Conservation (phyloP, 2,113 vertebrate species). For the Coracopsis vasa region DNA sequence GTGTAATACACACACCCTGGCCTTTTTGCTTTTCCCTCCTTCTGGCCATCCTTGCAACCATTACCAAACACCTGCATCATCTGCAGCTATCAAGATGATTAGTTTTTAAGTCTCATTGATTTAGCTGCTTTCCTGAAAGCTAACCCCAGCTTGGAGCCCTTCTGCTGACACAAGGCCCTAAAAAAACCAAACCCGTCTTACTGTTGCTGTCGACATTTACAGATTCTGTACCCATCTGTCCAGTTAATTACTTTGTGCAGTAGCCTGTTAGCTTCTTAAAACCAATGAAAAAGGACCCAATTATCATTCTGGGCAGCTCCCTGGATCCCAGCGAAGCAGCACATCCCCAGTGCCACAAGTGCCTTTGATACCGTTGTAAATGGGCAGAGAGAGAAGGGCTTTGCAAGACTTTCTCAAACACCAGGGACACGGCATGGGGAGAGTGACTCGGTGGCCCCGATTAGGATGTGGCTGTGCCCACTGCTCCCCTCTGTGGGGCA, state of each 20-base stretch:
- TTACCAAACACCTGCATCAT: not conserved
- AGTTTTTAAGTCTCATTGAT: conserved; percentile 4
- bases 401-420: not conserved
- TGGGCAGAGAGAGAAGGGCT: not conserved
- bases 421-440: fast-evolving
- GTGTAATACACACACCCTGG: not conserved
- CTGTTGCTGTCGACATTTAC: conserved; percentile 7
- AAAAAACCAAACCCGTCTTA: not conserved
- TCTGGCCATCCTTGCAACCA: not conserved
- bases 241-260: conserved; percentile 63
- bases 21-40: not conserved
- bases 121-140: not conserved
- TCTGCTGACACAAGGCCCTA: conserved; percentile 29
- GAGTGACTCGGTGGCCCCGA: fast-evolving
- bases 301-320: conserved; percentile 60
- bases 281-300: not conserved
- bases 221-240: conserved; percentile 54
- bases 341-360: not conserved
- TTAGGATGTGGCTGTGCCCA: not conserved
- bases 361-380: not conserved
- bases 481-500: not conserved
- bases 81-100: not conserved
- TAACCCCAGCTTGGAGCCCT: not conserved
- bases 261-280: conserved; percentile 27
- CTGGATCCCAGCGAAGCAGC: not conserved